Evolutionary conservation across 2,113 vertebrate species (phyloP), one percentile per base, ranked within the genome.

Genomic region (Neogale vison): DNA sequence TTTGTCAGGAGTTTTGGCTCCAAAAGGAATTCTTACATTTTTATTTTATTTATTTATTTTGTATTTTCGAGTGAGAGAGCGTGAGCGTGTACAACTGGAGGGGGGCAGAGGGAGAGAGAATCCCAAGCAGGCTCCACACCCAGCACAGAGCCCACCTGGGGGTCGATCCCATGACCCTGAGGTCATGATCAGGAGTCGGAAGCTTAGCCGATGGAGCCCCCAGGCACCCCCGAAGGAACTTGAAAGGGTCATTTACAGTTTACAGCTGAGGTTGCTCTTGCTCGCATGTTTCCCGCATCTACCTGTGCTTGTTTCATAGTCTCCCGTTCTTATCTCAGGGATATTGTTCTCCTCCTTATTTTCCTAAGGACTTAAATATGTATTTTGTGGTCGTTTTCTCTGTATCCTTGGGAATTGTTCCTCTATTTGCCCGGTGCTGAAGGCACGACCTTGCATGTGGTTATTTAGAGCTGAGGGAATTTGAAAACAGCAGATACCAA

Each of bases 71-170:
- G 61, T 6, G 61, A 63, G 12, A 67, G 31, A 67, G 65, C 15
- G 3, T 0, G 65, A 17, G 15, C 2, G 0, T 67, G 31, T n/a
- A 15, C 65, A n/a, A 67, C 14, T 0, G 31, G 31, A 31, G 15
- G 15, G 31, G 31, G 15, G 65, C 15, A 17, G 65, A 34, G 63
- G 31, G 14, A 34, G 31, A 17, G 65, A 67, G 65, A n/a, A n/a
- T 18, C 65, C 65, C 31, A n/a, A 17, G 65, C 31, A 67, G 31
- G 15, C 65, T 67, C 31, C 65, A n/a, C 7, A 18, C 65, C 65
- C 65, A 67, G 31, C 31, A 4, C 7, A 3, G 15, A 67, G 65
- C 65, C 65, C 7, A 4, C 31, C 0, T 7, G 7, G 31, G 31
- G 31, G 31, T 67, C 65, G 6, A n/a, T 34, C 65, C 34, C 65